Base-by-base conservation (phyloP, 2,888 invertebrate species). In the Acanthoscelides obtectus region DNA sequence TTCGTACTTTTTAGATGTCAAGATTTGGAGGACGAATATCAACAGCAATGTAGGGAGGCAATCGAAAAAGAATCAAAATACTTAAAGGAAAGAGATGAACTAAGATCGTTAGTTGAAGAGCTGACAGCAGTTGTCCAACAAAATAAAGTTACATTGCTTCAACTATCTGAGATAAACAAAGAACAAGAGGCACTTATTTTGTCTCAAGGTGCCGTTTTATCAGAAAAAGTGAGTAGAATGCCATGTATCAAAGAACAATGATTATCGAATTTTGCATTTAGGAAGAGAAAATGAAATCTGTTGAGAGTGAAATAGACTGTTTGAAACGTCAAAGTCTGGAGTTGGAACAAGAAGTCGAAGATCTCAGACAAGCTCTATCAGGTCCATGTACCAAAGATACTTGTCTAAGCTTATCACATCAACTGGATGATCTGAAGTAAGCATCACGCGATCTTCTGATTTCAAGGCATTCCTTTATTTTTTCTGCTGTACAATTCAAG, bases 81-180 rank as follows among this genome's bases (percentile, higher is more conserved):
- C 72, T 70, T 75, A 67, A 76, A 73, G 22, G 77, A 79, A 22
- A 74, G 76, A 20, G 68, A 75, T 19, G 80, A 81, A 72, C 75
- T 81, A 64, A 74, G 74, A 64, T 73, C 72, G 67, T 70, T 80
- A n/a, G 75, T 81, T 6, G 75, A 78, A 0, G 80, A 81, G 72
- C 70, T 81, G 66, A 78, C 79, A 2, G 72, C 68, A 3, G 77
- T 80, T 68, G 77, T 81, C 0, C 78, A 79, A 67, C 75, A 76
- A 70, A 80, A 80, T 71, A 80, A 80, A 74, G 70, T 70, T 21
- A 78, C 79, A 6, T 69, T 81, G 21, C 63, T 76, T n/a, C 77
- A 80, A 69, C 72, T 81, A 64, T 76, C 78, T 22, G 71, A 75
- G 8, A 77, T 79, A n/a, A 81, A 79, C 71, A 79, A 76, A 68